A percentile compares a stretch with the other conserved stretches of the same genome.
phyloP scores from a whole-genome alignment of 2,888 invertebrate species.

The Stenodema calcarata region DNA sequence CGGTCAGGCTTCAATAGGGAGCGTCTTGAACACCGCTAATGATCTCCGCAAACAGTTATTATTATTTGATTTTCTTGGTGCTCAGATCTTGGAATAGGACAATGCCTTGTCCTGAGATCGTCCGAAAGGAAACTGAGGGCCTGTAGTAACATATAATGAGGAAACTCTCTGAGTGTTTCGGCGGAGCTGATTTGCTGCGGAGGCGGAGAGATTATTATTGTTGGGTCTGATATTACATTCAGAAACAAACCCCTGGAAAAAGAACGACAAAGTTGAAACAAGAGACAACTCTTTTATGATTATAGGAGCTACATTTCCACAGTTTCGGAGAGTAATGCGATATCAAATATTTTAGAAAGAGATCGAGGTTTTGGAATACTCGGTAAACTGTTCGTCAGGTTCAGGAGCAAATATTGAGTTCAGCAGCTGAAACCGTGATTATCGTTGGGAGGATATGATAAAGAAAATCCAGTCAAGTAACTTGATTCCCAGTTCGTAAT shows the following conservation, averaged over 20 bases:
- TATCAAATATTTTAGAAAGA: no score
- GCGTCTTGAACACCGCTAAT: neutral
- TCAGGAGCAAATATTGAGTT: no score
- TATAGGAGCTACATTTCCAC: no score
- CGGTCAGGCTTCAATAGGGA: neutral
- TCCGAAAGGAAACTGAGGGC: neutral
- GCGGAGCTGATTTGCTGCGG: neutral
- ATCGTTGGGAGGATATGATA: no score
- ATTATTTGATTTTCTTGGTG: neutral
- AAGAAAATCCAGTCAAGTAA: no score
- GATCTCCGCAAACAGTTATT: neutral
- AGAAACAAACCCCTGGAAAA: neutral
- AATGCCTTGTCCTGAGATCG: neutral
- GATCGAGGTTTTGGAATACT: no score
- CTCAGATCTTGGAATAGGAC: neutral
- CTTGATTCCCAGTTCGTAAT: no score
- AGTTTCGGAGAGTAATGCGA: no score
- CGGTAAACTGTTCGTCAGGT: no score
- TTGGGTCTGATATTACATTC: neutral
- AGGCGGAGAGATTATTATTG: neutral
- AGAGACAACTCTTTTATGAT: no score
- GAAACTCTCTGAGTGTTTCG: neutral
- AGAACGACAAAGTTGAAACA: neutral
- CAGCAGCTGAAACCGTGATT: no score
- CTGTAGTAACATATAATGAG: neutral